A percentile compares a stretch with the other conserved stretches of the same genome.
phyloP scores from a whole-genome alignment of 2,888 invertebrate species.

The Anoplius nigerrimus region DNA sequence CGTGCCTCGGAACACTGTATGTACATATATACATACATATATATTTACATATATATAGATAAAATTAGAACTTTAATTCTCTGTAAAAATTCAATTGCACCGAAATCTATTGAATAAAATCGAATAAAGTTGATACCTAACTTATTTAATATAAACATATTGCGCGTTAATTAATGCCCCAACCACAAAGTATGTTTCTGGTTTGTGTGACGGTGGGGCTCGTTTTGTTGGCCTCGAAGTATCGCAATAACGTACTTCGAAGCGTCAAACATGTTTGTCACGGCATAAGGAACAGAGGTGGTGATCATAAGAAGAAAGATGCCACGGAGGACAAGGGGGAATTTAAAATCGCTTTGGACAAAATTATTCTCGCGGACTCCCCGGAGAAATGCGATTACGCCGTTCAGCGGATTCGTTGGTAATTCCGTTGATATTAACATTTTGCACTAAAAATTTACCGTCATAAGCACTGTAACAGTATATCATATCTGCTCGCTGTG shows the following conservation, averaged over 20 bases:
- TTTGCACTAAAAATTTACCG: no score
- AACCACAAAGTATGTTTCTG: conserved; percentile 66
- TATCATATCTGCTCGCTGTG: no score
- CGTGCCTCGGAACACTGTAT: no score
- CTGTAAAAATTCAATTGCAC: background rate
- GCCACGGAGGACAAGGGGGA: conserved; percentile 45
- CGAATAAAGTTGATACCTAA: background rate
- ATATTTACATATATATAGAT: no score
- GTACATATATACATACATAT: no score
- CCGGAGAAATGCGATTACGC: conserved; percentile 71
- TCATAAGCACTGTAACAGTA: no score
- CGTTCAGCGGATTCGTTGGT: conserved; percentile 71
- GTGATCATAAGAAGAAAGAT: conserved; percentile 12
- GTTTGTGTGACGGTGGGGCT: conserved; percentile 71
- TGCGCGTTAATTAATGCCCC: conserved; percentile 54
- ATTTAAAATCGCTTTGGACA: conserved; percentile 58
- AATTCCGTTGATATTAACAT: conserved; percentile 33
- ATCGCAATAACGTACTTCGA: conserved; percentile 67
- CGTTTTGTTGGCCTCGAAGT: conserved; percentile 70
- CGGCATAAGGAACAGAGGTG: conserved; percentile 49
- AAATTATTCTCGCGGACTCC: conserved; percentile 70
- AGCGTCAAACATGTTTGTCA: conserved; percentile 68
- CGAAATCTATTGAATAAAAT: no score
- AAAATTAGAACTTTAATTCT: no score
- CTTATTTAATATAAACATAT: conserved; percentile 15